Evolutionary conservation across 2,797 vertebrate species (phyloP).

Genomic region (Decapterus maruadsi): DNA sequence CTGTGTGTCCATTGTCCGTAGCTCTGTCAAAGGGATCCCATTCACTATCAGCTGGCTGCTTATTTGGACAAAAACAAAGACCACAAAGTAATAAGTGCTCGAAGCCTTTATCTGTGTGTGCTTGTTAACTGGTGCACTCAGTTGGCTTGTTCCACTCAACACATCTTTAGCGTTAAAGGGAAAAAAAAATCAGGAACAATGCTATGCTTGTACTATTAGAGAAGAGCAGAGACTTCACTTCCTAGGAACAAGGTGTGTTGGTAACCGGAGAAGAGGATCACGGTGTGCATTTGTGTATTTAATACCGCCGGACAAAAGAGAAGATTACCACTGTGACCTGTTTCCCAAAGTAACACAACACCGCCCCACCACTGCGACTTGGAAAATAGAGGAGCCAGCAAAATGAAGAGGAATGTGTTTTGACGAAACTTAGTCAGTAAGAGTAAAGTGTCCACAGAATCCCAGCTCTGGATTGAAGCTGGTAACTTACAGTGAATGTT

Average conservation of each 20-base stretch:
- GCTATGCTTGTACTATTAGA: background rate
- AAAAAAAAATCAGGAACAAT: slow-evolving; percentile 8
- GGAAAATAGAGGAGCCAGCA: slow-evolving; percentile 1
- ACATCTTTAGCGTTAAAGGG: background rate
- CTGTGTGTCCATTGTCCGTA: slow-evolving; percentile 1
- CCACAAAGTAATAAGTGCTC: slow-evolving; percentile 31
- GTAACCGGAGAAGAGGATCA: slow-evolving; percentile 44
- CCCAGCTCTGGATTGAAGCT: background rate
- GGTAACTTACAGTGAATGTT: slow-evolving; percentile 16
- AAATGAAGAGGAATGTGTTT: background rate
- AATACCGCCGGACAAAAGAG: slow-evolving; percentile 36
- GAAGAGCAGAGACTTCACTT: slow-evolving; percentile 13
- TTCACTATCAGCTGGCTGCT: slow-evolving; percentile 43
- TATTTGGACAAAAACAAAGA: slow-evolving; percentile 74
- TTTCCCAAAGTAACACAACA: slow-evolving; percentile 72
- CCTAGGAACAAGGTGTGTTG: slow-evolving; percentile 5
- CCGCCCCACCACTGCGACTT: slow-evolving; percentile 17
- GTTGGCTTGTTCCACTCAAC: slow-evolving; percentile 9
- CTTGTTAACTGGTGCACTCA: slow-evolving; percentile 7
- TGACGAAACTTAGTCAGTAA: background rate
- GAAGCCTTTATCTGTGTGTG: slow-evolving; percentile 19
- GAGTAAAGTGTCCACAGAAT: background rate
- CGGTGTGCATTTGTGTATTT: slow-evolving; percentile 14
- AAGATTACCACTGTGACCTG: slow-evolving; percentile 27
- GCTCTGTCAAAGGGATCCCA: slow-evolving; percentile 23